Evolutionary conservation across 1,140 invertebrate species (phyloP).

Genomic region (Charaxes varanes): DNA sequence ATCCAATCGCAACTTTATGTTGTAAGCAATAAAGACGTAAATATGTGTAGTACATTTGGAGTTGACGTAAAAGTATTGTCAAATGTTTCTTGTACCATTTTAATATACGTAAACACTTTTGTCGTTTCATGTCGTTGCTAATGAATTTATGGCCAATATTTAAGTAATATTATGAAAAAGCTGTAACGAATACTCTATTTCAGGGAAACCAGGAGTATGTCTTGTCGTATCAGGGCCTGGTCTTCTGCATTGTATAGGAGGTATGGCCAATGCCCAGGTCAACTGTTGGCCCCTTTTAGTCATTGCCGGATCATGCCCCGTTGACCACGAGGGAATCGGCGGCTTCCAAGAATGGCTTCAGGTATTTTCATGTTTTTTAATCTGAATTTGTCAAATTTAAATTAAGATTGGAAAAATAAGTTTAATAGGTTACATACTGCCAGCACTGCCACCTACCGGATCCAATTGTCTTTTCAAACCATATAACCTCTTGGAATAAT

Average conservation of each 20-base stretch:
- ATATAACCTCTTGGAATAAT: too few relatives aligned
- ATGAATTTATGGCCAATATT: too few relatives aligned
- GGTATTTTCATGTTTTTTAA: slow-evolving; percentile 34
- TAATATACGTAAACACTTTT: too few relatives aligned
- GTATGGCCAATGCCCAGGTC: slow-evolving; percentile 96
- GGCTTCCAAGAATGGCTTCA: slow-evolving; percentile 97
- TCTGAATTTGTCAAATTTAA: too few relatives aligned
- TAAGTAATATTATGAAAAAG: slow-evolving; percentile 1
- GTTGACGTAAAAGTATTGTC: too few relatives aligned
- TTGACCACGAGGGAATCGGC: slow-evolving; percentile 94
- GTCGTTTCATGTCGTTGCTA: too few relatives aligned
- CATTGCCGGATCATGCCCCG: slow-evolving; percentile 91
- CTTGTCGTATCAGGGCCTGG: slow-evolving; percentile 96
- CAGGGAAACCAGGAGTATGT: slow-evolving; percentile 91
- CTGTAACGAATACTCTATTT: slow-evolving; percentile 9
- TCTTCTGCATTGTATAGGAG: slow-evolving; percentile 92
- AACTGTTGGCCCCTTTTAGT: slow-evolving; percentile 97
- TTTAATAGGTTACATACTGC: too few relatives aligned
- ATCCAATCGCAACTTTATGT: slow-evolving; percentile 16
- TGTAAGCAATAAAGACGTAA: slow-evolving; percentile 2
- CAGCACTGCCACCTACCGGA: too few relatives aligned
- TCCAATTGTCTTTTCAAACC: too few relatives aligned
- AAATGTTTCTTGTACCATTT: too few relatives aligned
- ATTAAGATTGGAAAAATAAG: too few relatives aligned
- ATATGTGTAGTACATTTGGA: neutral